Evolutionary conservation across 2,797 vertebrate species (phyloP).

Genomic region (Gila robusta): DNA sequence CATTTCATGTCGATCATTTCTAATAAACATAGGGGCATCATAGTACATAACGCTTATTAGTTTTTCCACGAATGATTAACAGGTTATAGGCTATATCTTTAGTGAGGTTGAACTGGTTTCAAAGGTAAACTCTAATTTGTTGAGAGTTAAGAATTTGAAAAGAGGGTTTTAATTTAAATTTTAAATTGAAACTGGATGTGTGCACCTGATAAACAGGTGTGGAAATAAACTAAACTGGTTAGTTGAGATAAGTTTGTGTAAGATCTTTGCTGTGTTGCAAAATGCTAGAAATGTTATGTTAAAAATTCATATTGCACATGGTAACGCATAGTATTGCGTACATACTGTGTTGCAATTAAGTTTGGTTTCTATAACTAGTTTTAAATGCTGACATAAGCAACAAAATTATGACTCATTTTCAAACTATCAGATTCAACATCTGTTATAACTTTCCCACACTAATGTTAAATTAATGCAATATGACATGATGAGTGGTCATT

Average conservation of each 20-base stretch:
- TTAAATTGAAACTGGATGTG: not conserved
- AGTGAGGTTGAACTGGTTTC: not conserved
- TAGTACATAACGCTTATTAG: too few species aligned
- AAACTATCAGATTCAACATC: not conserved
- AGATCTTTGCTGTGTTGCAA: not conserved
- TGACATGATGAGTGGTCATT: not conserved
- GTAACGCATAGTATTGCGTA: not conserved
- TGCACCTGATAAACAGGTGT: not conserved
- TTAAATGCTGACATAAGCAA: not conserved
- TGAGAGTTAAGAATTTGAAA: not conserved
- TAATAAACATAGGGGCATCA: not conserved
- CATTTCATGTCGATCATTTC: not conserved
- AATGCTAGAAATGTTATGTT: not conserved
- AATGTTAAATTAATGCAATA: not conserved
- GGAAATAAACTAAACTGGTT: not conserved
- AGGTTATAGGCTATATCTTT: too few species aligned
- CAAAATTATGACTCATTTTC: not conserved
- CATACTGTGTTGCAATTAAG: not conserved
- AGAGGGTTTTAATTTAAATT: not conserved
- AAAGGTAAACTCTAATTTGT: conserved; percentile 1
- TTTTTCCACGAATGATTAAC: not conserved
- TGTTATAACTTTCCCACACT: not conserved
- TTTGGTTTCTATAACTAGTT: not conserved
- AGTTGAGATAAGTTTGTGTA: not conserved
- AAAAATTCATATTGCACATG: not conserved